Base-by-base conservation (phyloP, 2,113 vertebrate genomes). In the Sylvilagus bachmani region DNA sequence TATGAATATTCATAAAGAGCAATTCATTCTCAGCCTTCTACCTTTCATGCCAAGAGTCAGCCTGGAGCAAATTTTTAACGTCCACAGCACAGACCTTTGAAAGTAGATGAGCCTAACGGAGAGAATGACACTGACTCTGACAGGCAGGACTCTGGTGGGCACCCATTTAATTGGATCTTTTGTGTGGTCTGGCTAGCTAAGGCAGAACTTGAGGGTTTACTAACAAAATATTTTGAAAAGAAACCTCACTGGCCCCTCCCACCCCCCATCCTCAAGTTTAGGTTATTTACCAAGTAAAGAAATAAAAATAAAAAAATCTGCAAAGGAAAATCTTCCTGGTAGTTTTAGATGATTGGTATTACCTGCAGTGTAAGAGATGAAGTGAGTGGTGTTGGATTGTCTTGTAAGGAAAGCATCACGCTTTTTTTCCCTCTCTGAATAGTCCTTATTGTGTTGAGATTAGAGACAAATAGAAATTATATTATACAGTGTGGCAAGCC, bases 81-180 rank as follows among this genome's bases (percentile, higher is more conserved):
- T 97, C 97, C 97, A 79, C 19, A 10, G 95, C 95, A 92, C 96
- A 97, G 92, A 96, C 94, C 90, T 98, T 86, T 97, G 97, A 97
- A 98, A 95, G 94, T 90, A 96, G 97, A 91, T 86, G 91, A 90
- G 84, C 92, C 82, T 96, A 92, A 96, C 81, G 80, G 97, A 97
- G 96, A 83, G 88, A 89, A 90, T 96, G 97, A 93, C 94, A 91
- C 89, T 96, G 98, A 86, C 31, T 58, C 49, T 97, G 96, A 93
- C 86, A 96, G 96, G 95, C 91, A 94, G 92, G 95, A 80, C 85
- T 96, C 93, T 93, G 96, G 96, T 97, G 95, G 86, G 90, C 96
- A 96, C 94, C 92, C 97, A 93, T 95, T 86, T 98, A 97, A 98
- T 98, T 97, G 98, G 94, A 95, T 97, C 93, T 97, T 98, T 97